Evolutionary conservation across 2,113 vertebrate genomes (phyloP).

Genomic region (Rhombomys opimus): DNA sequence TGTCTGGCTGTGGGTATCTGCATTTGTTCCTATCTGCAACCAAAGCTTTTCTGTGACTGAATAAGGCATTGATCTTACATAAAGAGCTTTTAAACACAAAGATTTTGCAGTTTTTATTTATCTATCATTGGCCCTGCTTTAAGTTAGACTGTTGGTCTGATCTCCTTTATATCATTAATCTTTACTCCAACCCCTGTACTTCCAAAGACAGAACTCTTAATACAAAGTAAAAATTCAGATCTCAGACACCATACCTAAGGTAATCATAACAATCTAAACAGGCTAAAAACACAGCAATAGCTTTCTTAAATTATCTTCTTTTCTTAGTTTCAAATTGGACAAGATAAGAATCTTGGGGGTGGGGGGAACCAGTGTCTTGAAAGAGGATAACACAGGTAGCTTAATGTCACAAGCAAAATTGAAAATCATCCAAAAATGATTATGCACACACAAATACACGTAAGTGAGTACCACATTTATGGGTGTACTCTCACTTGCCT

Average conservation of each 20-base stretch:
- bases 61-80: not conserved
- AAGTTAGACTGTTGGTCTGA: not conserved
- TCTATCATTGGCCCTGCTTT: not conserved
- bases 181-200: not conserved
- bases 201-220: not conserved
- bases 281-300: not conserved
- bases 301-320: not conserved
- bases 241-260: not conserved
- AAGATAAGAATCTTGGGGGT: not conserved
- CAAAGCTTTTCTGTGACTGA: not conserved
- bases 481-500: not conserved
- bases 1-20: not conserved
- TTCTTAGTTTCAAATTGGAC: not conserved
- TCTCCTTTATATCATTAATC: not conserved
- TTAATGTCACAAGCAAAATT: not conserved
- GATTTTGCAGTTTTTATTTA: not conserved
- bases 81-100: not conserved
- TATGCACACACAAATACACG: not conserved
- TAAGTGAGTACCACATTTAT: not conserved
- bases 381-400: not conserved
- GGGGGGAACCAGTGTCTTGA: not conserved
- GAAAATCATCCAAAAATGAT: not conserved
- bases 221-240: not conserved
- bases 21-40: not conserved
- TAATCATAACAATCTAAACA: not conserved